Percentiles rank a stretch among this genome's conserved stretches.
phyloP scores from a whole-genome alignment of 2,797 vertebrate genomes.

The Aphelocoma californica region DNA sequence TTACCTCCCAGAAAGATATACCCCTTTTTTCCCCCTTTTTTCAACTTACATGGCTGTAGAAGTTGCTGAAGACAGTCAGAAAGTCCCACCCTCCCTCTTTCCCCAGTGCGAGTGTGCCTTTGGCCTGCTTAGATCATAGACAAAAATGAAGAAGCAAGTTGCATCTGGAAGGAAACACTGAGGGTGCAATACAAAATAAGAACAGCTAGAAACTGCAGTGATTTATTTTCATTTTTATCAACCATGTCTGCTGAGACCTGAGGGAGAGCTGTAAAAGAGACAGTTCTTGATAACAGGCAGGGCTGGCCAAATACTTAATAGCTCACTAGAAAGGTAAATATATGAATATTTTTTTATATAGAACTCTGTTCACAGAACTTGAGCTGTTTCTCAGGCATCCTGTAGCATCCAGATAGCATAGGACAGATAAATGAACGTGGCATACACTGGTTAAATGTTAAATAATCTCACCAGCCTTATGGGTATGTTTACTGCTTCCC shows the following conservation, averaged over 20 bases:
- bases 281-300: background rate
- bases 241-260: background rate
- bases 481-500: background rate
- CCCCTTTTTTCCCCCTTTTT: fast-evolving
- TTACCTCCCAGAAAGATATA: background rate
- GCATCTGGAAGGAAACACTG: background rate
- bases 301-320: background rate
- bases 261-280: background rate
- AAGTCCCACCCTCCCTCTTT: background rate
- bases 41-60: background rate
- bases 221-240: background rate
- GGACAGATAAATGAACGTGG: background rate
- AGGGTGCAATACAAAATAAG: background rate
- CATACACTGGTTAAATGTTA: background rate
- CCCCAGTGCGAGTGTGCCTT: background rate
- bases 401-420: background rate
- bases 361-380: background rate
- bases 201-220: background rate
- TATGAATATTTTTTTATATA: background rate
- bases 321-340: background rate
- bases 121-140: background rate
- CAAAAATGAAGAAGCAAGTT: background rate
- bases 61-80: background rate
- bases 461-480: background rate
- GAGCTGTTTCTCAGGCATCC: background rate